phyloP scores from a whole-genome alignment of 2,113 vertebrate genomes.

The Zosterops lateralis region DNA sequence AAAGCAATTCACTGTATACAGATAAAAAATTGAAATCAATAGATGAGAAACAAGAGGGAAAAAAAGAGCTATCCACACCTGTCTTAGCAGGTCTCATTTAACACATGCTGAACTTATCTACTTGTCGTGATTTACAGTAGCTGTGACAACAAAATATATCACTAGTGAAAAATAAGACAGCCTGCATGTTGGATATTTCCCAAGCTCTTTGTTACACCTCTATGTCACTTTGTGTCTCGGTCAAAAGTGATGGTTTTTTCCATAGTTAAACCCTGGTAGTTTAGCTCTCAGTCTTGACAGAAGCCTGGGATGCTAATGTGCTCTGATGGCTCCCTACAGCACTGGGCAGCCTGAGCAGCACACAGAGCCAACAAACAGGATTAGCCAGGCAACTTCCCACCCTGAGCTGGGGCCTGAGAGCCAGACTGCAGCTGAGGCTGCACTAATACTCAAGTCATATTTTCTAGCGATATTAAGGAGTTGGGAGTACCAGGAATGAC shows the following conservation, averaged over 20 bases:
- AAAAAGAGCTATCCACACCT: background rate
- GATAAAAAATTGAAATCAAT: background rate
- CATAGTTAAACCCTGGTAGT: background rate
- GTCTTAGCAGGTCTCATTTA: background rate
- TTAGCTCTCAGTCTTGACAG: background rate
- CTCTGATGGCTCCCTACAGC: background rate
- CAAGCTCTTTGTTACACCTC: background rate
- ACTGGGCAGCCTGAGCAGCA: background rate
- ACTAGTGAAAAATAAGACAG: background rate
- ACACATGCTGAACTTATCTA: background rate
- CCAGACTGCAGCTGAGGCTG: background rate
- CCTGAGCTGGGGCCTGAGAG: background rate
- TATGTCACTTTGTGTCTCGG: background rate
- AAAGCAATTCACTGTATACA: background rate
- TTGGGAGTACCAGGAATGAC: background rate
- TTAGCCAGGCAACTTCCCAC: background rate
- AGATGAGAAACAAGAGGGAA: background rate
- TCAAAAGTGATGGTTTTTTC: background rate
- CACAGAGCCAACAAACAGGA: background rate
- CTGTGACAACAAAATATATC: background rate
- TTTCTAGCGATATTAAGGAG: background rate
- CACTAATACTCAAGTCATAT: background rate
- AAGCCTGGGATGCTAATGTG: background rate
- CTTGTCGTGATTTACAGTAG: background rate
- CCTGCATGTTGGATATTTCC: background rate